Conservation (phyloP, 1,140 invertebrate genomes). For the Tetraneura akinire region DNA sequence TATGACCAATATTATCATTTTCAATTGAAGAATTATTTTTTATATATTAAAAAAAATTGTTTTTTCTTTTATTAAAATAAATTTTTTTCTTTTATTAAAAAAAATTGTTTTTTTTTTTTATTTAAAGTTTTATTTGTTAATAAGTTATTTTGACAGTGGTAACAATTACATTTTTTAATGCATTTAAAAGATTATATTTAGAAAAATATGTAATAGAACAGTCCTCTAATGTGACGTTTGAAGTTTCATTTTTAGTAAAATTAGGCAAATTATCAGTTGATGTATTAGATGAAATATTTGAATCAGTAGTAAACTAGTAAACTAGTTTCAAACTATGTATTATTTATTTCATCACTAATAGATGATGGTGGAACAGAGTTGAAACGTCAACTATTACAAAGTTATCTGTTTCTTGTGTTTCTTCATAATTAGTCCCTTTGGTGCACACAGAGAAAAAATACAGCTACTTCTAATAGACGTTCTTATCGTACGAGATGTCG, state of each 20-base stretch:
- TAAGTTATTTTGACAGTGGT: conserved; percentile 6
- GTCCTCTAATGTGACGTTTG: background rate
- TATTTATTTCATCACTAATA: too few relatives aligned
- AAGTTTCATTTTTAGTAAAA: background rate
- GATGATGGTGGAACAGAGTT: background rate
- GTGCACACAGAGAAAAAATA: background rate
- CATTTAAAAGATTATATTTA: too few relatives aligned
- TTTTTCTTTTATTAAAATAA: background rate
- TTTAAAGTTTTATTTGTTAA: background rate
- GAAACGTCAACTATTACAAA: background rate
- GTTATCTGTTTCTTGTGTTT: background rate
- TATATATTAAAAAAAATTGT: background rate
- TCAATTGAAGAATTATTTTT: background rate
- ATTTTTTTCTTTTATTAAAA: background rate
- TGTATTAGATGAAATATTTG: background rate
- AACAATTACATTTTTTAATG: background rate
- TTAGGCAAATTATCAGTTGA: background rate
- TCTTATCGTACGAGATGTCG: background rate
- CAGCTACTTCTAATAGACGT: background rate
- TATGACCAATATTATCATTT: background rate
- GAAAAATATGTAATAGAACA: too few relatives aligned
- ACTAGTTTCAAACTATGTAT: background rate
- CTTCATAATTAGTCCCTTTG: background rate
- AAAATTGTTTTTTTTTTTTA: background rate
- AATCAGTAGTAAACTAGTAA: too few relatives aligned